Evolutionary conservation across 2,888 invertebrate genomes (phyloP), one percentile per base, ranked within the genome.

Genomic region (Hypomecis punctinalis): DNA sequence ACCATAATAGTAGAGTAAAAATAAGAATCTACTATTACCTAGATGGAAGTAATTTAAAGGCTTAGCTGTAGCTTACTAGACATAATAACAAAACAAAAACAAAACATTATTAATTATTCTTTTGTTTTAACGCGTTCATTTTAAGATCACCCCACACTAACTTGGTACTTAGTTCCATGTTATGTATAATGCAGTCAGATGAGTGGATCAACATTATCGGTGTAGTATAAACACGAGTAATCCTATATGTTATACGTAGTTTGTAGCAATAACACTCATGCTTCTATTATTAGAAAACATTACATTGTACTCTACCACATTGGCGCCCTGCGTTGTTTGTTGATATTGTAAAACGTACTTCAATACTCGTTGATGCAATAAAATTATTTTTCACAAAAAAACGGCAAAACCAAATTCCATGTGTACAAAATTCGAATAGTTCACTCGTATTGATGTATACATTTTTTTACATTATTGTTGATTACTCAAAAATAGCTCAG

Each of bases 221-320:
- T 9, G 33, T 5, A 5, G 40, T 39, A 37, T 13, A 54, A 23
- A 35, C 55, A 63, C 45, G 59, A 49, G 59, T 45, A n/a, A 48
- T 43, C 39, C 33, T 45, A 47, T 35, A 46, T 35, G 43, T 43
- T 35, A 36, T 37, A 46, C 11, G 11, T 13, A 55, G 9, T n/a
- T 23, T n/a, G 35, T 52, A 46, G 39, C 13, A 35, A 37, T 43
- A 47, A 42, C 40, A 42, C 43, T 53, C 63, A 23, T 53, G 63
- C 33, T n/a, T 42, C 63, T 63, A 58, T 53, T 53, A 53, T 9
- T 58, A 63, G 56, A 55, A 43, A 45, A 63, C 48, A 23, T 40
- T 61, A 51, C 51, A 46, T 56, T 61, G 37, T 55, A 5, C 46
- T 46, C 4, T 48, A n/a, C 8, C 8, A 54, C 43, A 43, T 42